Base-by-base conservation (phyloP, 2,113 vertebrate genomes). In the Callipepla californica region DNA sequence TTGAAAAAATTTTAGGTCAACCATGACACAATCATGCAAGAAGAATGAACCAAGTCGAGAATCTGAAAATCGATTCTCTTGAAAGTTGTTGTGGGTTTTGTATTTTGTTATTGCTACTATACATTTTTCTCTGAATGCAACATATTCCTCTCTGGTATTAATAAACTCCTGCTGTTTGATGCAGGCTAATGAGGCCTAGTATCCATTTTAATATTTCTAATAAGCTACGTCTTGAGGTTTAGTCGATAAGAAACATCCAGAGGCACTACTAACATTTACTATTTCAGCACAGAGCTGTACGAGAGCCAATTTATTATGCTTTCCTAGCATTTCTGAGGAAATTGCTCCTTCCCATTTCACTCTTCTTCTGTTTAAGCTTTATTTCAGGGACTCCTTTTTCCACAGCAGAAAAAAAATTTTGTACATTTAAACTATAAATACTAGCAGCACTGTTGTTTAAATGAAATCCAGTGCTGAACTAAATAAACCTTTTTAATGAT, bases 161-260 rank as follows among this genome's bases (percentile, higher is more conserved):
- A 65, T 20, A 50, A 48, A 81, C 85, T 87, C 38, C 28, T 55
- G 9, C 17, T 23, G 15, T n/a, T 73, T 67, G 70, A 87, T 85
- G 50, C 32, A 74, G 55, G n/a, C 25, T 77, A 92, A 89, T 85
- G 48, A 89, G n/a, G 59, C 28, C 11, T 61, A 65, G 21, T 23
- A 82, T 15, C 12, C 32, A 38, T 26, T 92, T 62, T n/a, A 91
- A 21, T 59, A 62, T 57, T 87, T 76, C 50, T 94, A 79, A 55
- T n/a, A 62, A 82, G 34, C 30, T 38, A 59, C 11, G 75, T 82
- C 32, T 77, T 76, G 50, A 5, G 23, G 40, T 61, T 87, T n/a
- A 81, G 34, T 48, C 47, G n/a, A 72, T 89, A 91, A 91, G 63
- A 94, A 91, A 94, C 58, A 87, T 16, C 79, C 23, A 70, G 67